phyloP scores from a whole-genome alignment of 1,140 invertebrate genomes.

The Drosophila takahashii region DNA sequence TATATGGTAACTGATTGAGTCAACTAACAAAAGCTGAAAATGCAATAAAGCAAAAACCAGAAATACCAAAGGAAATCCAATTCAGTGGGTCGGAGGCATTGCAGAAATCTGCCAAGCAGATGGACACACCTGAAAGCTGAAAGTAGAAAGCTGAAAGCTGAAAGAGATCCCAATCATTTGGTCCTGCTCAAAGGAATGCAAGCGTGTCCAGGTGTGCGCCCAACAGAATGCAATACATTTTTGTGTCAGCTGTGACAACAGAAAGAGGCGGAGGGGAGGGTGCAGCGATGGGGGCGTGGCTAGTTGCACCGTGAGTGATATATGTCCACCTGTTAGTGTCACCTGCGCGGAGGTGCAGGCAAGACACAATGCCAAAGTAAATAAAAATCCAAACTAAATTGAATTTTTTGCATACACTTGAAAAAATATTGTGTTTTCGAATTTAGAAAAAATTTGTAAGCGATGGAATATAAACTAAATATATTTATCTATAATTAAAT shows the following conservation, averaged over 20 bases:
- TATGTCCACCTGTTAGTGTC: constrained; percentile 42
- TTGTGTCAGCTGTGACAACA: constrained; percentile 22
- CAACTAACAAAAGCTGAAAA: constrained; percentile 17
- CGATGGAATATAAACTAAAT: neutral
- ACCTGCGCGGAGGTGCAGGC: neutral
- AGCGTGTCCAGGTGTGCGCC: constrained; percentile 21
- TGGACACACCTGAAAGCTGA: constrained; percentile 1
- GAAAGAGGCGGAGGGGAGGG: neutral
- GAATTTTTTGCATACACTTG: constrained; percentile 56
- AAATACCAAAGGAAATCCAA: constrained; percentile 1
- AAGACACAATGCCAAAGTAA: constrained; percentile 49
- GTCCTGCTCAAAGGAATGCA: constrained; percentile 13
- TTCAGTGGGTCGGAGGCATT: constrained; percentile 8
- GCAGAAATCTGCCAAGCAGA: neutral
- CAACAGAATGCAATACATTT: constrained; percentile 22
- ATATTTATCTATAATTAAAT: too few species aligned
- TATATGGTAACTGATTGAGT: neutral
- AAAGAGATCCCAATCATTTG: constrained; percentile 17
- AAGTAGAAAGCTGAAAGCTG: neutral
- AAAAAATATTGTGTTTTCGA: neutral
- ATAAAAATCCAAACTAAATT: constrained; percentile 72
- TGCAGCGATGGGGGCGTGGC: neutral
- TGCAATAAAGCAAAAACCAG: constrained; percentile 22
- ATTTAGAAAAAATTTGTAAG: too few species aligned
- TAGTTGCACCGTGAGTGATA: constrained; percentile 44